Base-by-base conservation (phyloP, 2,888 invertebrate genomes). In the Leptinotarsa peninsularis region DNA sequence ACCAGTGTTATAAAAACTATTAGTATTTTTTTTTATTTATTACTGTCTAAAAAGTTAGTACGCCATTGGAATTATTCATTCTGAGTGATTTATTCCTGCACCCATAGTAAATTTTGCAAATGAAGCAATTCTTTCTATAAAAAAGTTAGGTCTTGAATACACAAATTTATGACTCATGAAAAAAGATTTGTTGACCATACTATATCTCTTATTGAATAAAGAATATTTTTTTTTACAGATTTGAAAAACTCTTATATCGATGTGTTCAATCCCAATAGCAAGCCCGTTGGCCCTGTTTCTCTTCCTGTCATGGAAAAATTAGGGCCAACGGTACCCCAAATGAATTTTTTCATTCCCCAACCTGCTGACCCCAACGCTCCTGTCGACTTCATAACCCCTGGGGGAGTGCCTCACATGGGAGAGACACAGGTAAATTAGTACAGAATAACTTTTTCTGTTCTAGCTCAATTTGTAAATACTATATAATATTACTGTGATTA, bases 241-340 rank as follows among this genome's bases (percentile, higher is more conserved):
- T 90, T 95, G 84, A 93, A 95, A 88, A 94, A 94, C 85, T 94
- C 95, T 76, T 98, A 97, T 89, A 95, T 97, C 82, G 96, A 97
- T 89, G 95, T 97, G 76, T 93, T 96, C 89, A 95, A 95, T 90
- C 94, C 94, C 60, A 89, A 91, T 80, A 93, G 93, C n/a, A 84
- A 83, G 71, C 15, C 79, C 4, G 74, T 75, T 14, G 79, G 77
- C n/a, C 73, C 89, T 50, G 85, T 87, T 49, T 88, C 89, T 7
- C 89, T 89, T 71, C 87, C 88, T 66, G 86, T 86, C 79, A 88
- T 89, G 75, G 88, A 88, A n/a, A 76, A 78, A 58, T 56, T 77
- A 21, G 73, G 79, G 14, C 56, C 79, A 7, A 67, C 77, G 78
- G 89, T 89, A 77, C 81, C 89, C 84, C 85, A 90, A 86, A 86